These are phyloP conservation scores for Tonatia bakeri DNA, from an alignment of 2,113 vertebrate genomes.

Conservation along the genomic window DNA sequence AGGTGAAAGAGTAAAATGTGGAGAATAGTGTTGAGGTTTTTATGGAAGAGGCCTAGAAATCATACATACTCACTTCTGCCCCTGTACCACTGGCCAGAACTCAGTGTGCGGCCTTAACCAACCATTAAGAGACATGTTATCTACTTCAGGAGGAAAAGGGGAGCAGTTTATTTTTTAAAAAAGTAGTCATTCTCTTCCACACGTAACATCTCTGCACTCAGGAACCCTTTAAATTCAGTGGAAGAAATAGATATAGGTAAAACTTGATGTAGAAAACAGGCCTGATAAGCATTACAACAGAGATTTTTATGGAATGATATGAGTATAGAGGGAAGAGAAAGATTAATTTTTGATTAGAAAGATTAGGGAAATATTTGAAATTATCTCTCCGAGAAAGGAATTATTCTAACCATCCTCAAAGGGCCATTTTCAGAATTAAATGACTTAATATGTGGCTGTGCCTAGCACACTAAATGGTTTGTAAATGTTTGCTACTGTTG, in stretches of 20 bases:
- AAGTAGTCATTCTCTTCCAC: background rate
- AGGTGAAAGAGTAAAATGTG: background rate
- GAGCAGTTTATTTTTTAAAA: background rate
- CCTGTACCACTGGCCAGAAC: background rate
- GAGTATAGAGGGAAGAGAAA: background rate
- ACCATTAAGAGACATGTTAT: background rate
- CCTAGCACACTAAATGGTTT: background rate
- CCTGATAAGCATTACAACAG: background rate
- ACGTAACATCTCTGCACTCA: background rate
- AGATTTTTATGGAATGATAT: background rate
- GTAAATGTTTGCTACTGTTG: background rate
- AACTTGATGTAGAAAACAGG: background rate
- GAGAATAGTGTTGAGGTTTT: background rate
- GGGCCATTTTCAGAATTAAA: background rate
- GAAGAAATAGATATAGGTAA: background rate
- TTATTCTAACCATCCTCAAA: background rate
- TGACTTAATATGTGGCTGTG: background rate
- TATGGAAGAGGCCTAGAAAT: conserved; percentile 1
- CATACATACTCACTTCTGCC: background rate
- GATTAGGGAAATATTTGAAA: conserved; percentile 16
- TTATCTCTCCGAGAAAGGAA: conserved; percentile 6
- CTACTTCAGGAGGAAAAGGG: background rate
- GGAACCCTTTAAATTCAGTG: background rate
- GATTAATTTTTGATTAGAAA: conserved; percentile 24
- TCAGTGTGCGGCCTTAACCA: conserved; percentile 9